phyloP scores from a whole-genome alignment of 2,888 invertebrate species.

The Galerucella pusilla region DNA sequence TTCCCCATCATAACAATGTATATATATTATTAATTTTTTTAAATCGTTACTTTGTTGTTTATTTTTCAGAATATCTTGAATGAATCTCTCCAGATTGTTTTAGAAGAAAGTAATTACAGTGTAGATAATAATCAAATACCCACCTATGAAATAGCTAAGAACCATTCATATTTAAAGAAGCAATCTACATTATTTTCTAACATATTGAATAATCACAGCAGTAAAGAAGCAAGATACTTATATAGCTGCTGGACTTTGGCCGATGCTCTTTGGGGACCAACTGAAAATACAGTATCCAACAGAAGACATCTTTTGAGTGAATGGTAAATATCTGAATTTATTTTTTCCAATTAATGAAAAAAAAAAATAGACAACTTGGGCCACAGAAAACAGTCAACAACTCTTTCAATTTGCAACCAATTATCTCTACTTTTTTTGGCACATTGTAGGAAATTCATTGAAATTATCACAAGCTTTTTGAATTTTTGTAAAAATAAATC shows the following conservation, averaged over 20 bases:
- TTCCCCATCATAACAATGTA: too few relatives aligned
- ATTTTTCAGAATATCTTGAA: conserved; percentile 49
- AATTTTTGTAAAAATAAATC: too few relatives aligned
- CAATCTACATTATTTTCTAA: conserved; percentile 53
- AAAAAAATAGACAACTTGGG: too few relatives aligned
- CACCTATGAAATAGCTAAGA: conserved; percentile 52
- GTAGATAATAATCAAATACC: conserved; percentile 51
- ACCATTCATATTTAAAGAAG: conserved; percentile 49
- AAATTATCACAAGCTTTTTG: too few relatives aligned
- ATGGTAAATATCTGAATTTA: conserved; percentile 44
- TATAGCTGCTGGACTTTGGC: conserved; percentile 79
- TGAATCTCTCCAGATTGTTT: conserved; percentile 51
- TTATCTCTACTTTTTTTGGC: too few relatives aligned
- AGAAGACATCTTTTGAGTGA: conserved; percentile 53
- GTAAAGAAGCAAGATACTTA: conserved; percentile 63
- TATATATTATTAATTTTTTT: not conserved
- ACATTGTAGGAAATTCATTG: too few relatives aligned
- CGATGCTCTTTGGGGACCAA: conserved; percentile 86
- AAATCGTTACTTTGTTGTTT: conserved; percentile 12
- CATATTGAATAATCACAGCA: conserved; percentile 44
- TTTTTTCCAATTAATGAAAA: not conserved
- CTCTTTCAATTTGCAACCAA: too few relatives aligned
- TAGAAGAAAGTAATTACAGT: conserved; percentile 50
- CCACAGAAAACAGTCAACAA: too few relatives aligned
- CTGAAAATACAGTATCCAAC: conserved; percentile 68